Conservation (phyloP, 2,888 invertebrate species). For the Plagodis dolabraria region DNA sequence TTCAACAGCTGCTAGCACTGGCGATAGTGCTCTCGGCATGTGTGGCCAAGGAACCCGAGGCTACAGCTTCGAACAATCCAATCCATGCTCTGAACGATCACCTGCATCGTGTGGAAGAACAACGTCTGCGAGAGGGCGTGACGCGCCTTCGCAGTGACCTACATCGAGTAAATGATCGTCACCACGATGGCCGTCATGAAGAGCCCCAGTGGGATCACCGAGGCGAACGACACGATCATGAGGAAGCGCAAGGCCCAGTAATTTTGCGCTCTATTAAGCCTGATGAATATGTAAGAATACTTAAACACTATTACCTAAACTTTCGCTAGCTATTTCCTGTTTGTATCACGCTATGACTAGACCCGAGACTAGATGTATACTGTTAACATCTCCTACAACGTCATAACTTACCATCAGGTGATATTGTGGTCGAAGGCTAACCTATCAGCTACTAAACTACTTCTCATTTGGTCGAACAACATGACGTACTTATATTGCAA, state of each 20-base stretch:
- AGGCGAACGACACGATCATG: slow-evolving; percentile 23
- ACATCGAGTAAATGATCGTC: slow-evolving; percentile 15
- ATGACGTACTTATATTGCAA: too few relatives aligned
- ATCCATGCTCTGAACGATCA: slow-evolving; percentile 19
- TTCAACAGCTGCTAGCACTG: slow-evolving; percentile 43
- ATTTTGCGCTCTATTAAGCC: slow-evolving; percentile 44
- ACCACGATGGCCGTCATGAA: slow-evolving; percentile 19
- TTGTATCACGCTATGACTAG: too few relatives aligned
- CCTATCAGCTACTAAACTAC: too few relatives aligned
- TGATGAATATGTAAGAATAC: slow-evolving; percentile 41
- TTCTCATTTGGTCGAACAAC: too few relatives aligned
- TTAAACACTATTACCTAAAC: background rate
- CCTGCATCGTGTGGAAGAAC: slow-evolving; percentile 16
- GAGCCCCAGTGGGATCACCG: background rate
- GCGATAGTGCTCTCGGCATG: slow-evolving; percentile 31
- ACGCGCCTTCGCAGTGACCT: slow-evolving; percentile 25
- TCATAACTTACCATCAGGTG: too few relatives aligned
- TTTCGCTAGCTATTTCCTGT: background rate
- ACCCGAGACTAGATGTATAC: too few relatives aligned
- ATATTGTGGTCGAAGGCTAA: too few relatives aligned
- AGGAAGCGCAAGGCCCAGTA: slow-evolving; percentile 40
- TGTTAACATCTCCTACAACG: too few relatives aligned
- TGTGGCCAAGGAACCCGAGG: slow-evolving; percentile 25
- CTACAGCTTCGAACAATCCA: slow-evolving; percentile 14
- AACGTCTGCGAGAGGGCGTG: slow-evolving; percentile 23